Evolutionary conservation across 2,113 vertebrate genomes (phyloP).

Genomic region (Microtus ochrogaster): DNA sequence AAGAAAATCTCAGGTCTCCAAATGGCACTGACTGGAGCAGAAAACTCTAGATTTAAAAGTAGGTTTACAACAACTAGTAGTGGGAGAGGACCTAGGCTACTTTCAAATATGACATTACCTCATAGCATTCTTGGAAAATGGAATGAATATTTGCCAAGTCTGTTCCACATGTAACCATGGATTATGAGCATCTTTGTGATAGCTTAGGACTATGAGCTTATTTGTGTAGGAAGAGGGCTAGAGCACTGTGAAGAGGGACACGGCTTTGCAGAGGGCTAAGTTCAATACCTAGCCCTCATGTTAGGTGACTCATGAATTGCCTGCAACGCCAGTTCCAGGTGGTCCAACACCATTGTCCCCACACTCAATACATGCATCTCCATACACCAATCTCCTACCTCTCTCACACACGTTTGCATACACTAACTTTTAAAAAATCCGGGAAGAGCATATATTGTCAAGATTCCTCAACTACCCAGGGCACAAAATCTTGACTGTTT

Average conservation of each 20-base stretch:
- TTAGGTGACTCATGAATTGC: not conserved
- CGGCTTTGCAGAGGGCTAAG: not conserved
- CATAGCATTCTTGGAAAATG: not conserved
- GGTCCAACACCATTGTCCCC: too few species aligned
- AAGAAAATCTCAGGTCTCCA: not conserved
- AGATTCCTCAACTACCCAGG: not conserved
- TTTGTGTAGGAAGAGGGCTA: not conserved
- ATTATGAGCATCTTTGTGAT: slow-evolving; percentile 29
- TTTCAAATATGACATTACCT: slow-evolving; percentile 9
- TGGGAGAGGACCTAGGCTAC: not conserved
- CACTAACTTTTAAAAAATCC: not conserved
- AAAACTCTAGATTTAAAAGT: not conserved
- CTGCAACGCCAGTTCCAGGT: not conserved
- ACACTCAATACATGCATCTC: not conserved
- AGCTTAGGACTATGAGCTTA: not conserved
- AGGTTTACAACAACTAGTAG: not conserved
- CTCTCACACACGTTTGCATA: not conserved
- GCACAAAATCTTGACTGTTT: not conserved
- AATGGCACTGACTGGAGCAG: not conserved
- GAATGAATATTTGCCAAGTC: not conserved
- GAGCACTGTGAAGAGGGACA: too few species aligned
- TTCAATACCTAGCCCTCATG: too few species aligned
- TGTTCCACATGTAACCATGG: not conserved
- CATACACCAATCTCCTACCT: not conserved
- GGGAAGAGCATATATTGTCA: slow-evolving; percentile 3